phyloP scores from a whole-genome alignment of 2,888 invertebrate genomes.

The Synanthedon andrenaeformis region DNA sequence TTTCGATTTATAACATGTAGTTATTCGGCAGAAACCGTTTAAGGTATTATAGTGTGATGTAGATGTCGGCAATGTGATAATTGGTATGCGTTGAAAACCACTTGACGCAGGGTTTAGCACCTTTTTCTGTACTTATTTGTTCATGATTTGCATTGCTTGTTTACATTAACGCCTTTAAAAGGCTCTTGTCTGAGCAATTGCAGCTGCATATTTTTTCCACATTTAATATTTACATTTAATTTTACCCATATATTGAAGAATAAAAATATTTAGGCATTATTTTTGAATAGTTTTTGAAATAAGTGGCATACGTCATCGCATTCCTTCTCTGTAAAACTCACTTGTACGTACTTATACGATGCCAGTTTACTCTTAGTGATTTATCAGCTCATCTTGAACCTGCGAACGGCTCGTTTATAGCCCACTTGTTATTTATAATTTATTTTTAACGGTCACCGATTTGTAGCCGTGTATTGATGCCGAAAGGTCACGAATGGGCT shows the following conservation, averaged over 20 bases:
- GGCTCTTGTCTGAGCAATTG: background rate
- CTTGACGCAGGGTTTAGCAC: slow-evolving; percentile 49
- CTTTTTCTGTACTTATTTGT: slow-evolving; percentile 33
- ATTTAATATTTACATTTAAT: too few relatives aligned
- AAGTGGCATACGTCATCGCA: slow-evolving; percentile 26
- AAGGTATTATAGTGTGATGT: slow-evolving; percentile 27
- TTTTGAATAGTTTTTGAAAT: too few relatives aligned
- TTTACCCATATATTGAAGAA: too few relatives aligned
- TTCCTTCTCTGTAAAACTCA: slow-evolving; percentile 52
- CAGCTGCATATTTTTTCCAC: background rate
- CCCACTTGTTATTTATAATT: slow-evolving; percentile 69
- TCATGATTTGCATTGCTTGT: slow-evolving; percentile 39
- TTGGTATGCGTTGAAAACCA: slow-evolving; percentile 57
- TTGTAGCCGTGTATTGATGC: slow-evolving; percentile 36
- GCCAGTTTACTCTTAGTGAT: slow-evolving; percentile 33
- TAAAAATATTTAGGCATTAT: too few relatives aligned
- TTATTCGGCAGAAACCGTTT: slow-evolving; percentile 37
- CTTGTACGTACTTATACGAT: background rate
- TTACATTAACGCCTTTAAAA: slow-evolving; percentile 39
- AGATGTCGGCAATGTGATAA: slow-evolving; percentile 53
- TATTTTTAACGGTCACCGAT: slow-evolving; percentile 68
- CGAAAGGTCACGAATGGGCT: slow-evolving; percentile 21
- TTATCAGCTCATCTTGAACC: slow-evolving; percentile 65
- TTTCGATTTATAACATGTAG: too few relatives aligned
- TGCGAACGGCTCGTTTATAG: slow-evolving; percentile 66